phyloP scores from a whole-genome alignment of 2,797 vertebrate genomes.

The Cynodonichthys magdalenae region DNA sequence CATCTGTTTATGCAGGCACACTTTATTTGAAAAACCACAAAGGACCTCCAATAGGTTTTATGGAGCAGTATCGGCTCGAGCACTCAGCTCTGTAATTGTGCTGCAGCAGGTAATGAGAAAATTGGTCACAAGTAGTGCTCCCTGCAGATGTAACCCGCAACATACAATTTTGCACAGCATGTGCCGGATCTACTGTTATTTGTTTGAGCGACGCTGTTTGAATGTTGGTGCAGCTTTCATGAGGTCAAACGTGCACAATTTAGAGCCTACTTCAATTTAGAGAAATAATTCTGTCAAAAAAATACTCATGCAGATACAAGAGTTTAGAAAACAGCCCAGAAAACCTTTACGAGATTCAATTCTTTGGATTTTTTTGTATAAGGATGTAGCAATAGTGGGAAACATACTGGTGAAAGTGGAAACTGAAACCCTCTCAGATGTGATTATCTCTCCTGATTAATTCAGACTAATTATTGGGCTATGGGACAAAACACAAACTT shows the following conservation, averaged over 20 bases:
- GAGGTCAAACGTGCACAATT: conserved; percentile 43
- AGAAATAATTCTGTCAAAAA: conserved; percentile 34
- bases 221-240: conserved; percentile 46
- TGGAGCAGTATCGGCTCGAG: conserved; percentile 77
- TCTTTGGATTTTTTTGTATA: background rate
- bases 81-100: conserved; percentile 82
- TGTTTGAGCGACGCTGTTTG: conserved; percentile 28
- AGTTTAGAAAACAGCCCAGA: conserved; percentile 7
- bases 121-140: conserved; percentile 79
- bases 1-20: conserved; percentile 84
- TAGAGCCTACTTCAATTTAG: conserved; percentile 33
- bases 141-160: conserved; percentile 70
- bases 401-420: too few relatives aligned
- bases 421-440: conserved; percentile 4
- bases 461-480: conserved; percentile 32
- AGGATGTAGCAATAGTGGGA: background rate
- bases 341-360: background rate
- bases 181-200: conserved; percentile 58
- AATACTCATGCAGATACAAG: conserved; percentile 21
- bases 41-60: conserved; percentile 82
- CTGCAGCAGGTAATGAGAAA: conserved; percentile 78
- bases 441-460: conserved; percentile 32
- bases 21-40: conserved; percentile 81
- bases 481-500: conserved; percentile 2
- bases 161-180: conserved; percentile 71